A percentile compares a stretch with the other conserved stretches of the same genome.
Conservation (phyloP, 37 sponge, comb jelly and placozoan species). For the Lycopodina hypogea region DNA sequence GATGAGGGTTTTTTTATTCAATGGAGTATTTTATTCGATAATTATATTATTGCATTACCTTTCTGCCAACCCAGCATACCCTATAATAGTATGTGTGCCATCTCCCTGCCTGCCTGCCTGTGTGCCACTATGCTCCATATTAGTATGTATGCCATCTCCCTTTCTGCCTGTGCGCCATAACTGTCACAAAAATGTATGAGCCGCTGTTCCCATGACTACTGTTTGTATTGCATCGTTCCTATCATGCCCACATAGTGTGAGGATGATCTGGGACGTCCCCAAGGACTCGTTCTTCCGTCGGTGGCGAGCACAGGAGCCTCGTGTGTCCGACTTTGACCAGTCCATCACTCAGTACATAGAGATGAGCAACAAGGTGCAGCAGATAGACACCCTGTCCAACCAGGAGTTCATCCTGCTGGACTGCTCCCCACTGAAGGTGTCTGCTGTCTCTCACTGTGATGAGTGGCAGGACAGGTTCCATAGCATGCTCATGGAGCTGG, state of each 20-base stretch:
- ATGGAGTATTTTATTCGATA: too few species aligned
- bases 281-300: conserved; percentile 94
- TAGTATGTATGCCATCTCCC: too few species aligned
- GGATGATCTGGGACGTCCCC: conserved; percentile 60
- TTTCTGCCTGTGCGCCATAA: too few species aligned
- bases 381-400: conserved; percentile 89
- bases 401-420: conserved; percentile 95
- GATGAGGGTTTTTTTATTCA: too few species aligned
- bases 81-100: too few species aligned
- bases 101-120: too few species aligned
- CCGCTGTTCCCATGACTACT: too few species aligned
- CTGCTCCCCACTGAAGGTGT: conserved; percentile 91
- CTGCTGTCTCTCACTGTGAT: conserved; percentile 85
- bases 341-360: conserved; percentile 73
- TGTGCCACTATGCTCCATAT: too few species aligned
- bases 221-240: too few species aligned
- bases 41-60: too few species aligned
- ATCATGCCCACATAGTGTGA: conserved; percentile 11
- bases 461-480: conserved; percentile 94
- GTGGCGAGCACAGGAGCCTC: conserved; percentile 78
- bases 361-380: conserved; percentile 86
- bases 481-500: conserved; percentile 84
- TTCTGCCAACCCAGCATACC: too few species aligned
- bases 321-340: conserved; percentile 82
- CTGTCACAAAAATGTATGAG: too few species aligned